Evolutionary conservation across 2,888 invertebrate species (phyloP).

Genomic region (Chesias legatella): DNA sequence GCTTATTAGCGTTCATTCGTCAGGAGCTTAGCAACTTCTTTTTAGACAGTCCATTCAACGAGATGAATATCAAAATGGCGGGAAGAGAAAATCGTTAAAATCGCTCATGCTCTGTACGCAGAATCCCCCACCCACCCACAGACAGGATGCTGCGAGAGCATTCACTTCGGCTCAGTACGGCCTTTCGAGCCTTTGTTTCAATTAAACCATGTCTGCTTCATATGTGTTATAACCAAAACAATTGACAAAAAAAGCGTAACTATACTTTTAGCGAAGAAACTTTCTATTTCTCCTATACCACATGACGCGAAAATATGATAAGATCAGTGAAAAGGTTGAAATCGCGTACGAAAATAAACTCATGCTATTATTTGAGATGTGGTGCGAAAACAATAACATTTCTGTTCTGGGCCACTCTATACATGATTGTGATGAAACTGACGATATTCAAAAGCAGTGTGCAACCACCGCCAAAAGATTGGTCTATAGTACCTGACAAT

Average conservation of each 20-base stretch:
- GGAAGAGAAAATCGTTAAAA: constrained; percentile 70
- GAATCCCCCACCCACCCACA: constrained; percentile 31
- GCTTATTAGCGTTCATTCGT: not conserved
- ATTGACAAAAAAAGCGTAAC: constrained; percentile 18
- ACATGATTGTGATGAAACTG: constrained; percentile 72
- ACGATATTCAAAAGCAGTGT: constrained; percentile 69
- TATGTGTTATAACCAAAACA: constrained; percentile 23
- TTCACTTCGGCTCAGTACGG: constrained; percentile 24
- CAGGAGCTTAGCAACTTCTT: not conserved
- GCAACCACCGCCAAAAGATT: constrained; percentile 55
- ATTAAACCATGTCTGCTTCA: constrained; percentile 40
- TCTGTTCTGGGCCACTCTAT: constrained; percentile 69
- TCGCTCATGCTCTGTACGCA: constrained; percentile 70
- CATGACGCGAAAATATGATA: constrained; percentile 62
- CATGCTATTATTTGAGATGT: constrained; percentile 63
- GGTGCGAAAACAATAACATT: constrained; percentile 71
- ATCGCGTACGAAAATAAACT: constrained; percentile 55
- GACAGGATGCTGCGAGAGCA: constrained; percentile 57
- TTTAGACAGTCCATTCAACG: constrained; percentile 8
- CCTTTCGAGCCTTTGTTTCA: constrained; percentile 16
- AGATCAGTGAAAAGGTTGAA: constrained; percentile 56
- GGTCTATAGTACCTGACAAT: constrained; percentile 68
- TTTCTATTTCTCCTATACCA: constrained; percentile 38
- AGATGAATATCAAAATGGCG: constrained; percentile 40
- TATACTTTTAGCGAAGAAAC: constrained; percentile 20